Conservation (phyloP, 2,797 vertebrate species). For the Schizopygopsis malacanthus region DNA sequence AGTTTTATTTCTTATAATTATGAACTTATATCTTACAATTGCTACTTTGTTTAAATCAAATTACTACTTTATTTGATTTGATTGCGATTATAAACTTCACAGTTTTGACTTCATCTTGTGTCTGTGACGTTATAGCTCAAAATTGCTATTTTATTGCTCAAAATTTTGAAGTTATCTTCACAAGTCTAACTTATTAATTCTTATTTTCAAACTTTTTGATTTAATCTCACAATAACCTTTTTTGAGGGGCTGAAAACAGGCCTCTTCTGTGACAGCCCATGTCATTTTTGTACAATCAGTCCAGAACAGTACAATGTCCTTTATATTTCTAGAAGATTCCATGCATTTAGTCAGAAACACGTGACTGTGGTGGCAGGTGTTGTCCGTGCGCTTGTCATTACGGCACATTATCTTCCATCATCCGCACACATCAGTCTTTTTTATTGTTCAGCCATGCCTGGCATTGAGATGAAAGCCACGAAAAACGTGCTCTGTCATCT, state of each 20-base stretch:
- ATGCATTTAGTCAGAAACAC: slow-evolving; percentile 36
- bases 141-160: background rate
- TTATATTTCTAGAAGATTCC: slow-evolving; percentile 38
- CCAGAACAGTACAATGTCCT: slow-evolving; percentile 13
- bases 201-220: background rate
- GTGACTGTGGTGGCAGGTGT: slow-evolving; percentile 40
- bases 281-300: background rate
- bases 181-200: background rate
- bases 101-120: background rate
- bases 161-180: background rate
- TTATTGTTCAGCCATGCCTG: slow-evolving; percentile 47
- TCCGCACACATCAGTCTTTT: slow-evolving; percentile 44
- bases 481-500: slow-evolving; percentile 28
- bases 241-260: background rate
- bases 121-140: background rate
- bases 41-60: no score
- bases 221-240: background rate
- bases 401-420: slow-evolving; percentile 46
- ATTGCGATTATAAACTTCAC: background rate
- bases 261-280: background rate
- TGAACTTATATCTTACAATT: no score
- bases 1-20: background rate
- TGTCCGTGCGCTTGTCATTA: slow-evolving; percentile 40
- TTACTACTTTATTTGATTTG: background rate
- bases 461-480: slow-evolving; percentile 53